Base-by-base conservation (phyloP, 2,113 vertebrate species). In the Coptodon bakossiorum region DNA sequence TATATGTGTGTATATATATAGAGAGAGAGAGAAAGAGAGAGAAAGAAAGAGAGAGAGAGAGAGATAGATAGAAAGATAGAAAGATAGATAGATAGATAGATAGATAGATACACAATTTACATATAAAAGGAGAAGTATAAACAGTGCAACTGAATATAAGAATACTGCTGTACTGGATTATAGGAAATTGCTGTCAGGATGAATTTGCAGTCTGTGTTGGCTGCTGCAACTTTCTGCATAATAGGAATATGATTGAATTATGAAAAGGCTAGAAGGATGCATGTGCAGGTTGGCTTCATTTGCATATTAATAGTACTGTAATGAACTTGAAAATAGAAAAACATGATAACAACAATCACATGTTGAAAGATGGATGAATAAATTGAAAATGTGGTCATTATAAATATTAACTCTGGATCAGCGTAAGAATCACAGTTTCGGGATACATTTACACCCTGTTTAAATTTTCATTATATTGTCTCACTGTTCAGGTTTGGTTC, bases 401-500 rank as follows among this genome's bases (percentile, higher is more conserved):
- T 29, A 76, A 48, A 48, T 78, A 48, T 31, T 50, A 50, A 31
- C 5, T 50, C 43, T 31, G 24, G 43, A 48, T 73, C 40, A 76
- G 71, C 4, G 1, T 78, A 31, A 31, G 45, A 78, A 78, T 50
- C 7, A 78, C 71, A 78, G 43, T 19, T 76, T 76, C 6, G 7
- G n/a, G 45, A 40, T 76, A 24, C 11, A 76, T 31, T 16, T 7
- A 16, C 17, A 7, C 2, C n/a, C 3, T 6, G 34, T 59, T 9
- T 61, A 9, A 34, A 19, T 6, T 45, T 6, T 63, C 29, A 31
- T 78, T 52, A 27, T 48, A 54, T 8, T 81, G 11, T 78, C 19
- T 88, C 2, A 31, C 45, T 78, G 24, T 73, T 88, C 95, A 98
- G 98, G 89, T 96, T 96, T 99, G 86, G 97, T 99, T 54, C 98